These are phyloP conservation scores for Gallinago stenura DNA, from an alignment of 2,797 vertebrate species.

Conservation along the genomic window DNA sequence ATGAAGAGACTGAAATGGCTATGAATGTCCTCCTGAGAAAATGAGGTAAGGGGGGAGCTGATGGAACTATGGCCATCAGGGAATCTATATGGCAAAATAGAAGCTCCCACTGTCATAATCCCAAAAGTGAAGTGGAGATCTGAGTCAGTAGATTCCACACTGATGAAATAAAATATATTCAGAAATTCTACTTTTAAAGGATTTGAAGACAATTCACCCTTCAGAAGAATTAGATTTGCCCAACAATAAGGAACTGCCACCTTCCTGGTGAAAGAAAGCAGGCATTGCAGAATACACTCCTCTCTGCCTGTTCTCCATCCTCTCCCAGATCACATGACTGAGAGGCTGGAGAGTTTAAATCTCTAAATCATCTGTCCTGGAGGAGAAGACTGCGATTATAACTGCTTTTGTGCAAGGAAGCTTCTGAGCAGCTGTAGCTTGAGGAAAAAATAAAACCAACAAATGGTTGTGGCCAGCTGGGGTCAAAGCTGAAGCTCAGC, in stretches of 20 bases:
- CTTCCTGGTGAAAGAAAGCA: background rate
- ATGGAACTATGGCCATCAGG: background rate
- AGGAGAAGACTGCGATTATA: background rate
- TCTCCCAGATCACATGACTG: background rate
- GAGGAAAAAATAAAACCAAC: background rate
- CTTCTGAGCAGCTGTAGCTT: conserved; percentile 1
- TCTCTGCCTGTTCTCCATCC: background rate
- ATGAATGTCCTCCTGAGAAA: background rate
- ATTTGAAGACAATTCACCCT: background rate
- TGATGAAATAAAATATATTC: background rate
- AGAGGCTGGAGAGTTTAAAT: background rate
- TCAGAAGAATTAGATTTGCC: background rate
- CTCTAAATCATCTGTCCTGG: background rate
- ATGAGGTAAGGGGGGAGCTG: background rate
- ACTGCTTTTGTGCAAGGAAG: background rate
- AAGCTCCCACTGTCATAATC: background rate
- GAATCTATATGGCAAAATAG: background rate
- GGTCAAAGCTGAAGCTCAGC: background rate
- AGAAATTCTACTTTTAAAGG: background rate
- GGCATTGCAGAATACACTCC: background rate
- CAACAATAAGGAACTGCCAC: background rate
- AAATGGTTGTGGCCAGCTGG: background rate
- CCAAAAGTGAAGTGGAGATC: background rate
- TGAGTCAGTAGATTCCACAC: background rate
- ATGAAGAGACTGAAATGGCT: background rate